Evolutionary conservation across 2,113 vertebrate species (phyloP), one percentile per base, ranked within the genome.

Genomic region (Semnornis frantzii): DNA sequence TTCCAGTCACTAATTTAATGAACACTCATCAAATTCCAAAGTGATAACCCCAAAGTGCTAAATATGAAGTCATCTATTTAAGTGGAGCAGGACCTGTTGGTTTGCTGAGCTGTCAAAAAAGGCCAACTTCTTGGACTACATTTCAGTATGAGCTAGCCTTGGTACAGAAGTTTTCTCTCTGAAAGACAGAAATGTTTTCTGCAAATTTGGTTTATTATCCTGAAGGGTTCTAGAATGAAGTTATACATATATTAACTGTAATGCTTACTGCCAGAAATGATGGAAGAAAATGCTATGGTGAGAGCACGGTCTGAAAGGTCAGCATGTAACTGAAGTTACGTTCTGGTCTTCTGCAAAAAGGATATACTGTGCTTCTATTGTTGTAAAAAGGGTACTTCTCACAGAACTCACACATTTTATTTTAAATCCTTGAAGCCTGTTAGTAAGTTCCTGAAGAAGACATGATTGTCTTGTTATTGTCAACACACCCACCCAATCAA

Each of bases 381-480:
- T 52, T 65, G 25, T 21, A 75, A 71, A 69, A 81, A 52, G 23
- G 75, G 23, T 25, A 31, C 20, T 33, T 78, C 69, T 34, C 64
- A 80, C 24, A 73, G 21, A 85, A 71, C 31, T 85, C 3, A 3
- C 2, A 21, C 42, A 28, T 73, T 82, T 83, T 55, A 68, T 91
- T 87, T 95, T 48, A 83, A 86, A 85, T 65, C 33, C 46, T 27
- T 82, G 74, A 82, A 90, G 55, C 16, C 90, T 83, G 71, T 77
- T 91, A 81, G 57, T 64, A 76, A 94, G 66, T 63, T 85, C 21
- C 74, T 62, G 46, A 90, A 79, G 77, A 85, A 59, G 85, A 93
- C 17, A 46, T 78, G 90, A 94, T 89, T 95, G 90, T 94, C 93
- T 95, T 97, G 90, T 96, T 97, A 92, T 94, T 95, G 91, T 96